These are phyloP conservation scores for Busseola fusca DNA, from an alignment of 2,888 invertebrate genomes.

Conservation along the genomic window DNA sequence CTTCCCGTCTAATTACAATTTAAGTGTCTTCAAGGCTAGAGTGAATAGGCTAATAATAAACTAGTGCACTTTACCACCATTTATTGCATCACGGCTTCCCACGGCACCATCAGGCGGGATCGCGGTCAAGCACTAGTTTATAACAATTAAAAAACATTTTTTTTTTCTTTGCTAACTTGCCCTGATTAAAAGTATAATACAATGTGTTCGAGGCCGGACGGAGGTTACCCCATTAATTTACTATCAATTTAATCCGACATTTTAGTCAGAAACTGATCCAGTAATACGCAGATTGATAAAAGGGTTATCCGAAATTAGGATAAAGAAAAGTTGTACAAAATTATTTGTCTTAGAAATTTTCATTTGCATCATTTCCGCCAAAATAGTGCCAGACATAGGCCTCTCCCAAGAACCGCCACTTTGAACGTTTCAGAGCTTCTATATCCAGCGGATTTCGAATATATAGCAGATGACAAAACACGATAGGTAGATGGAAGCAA, in stretches of 20 bases:
- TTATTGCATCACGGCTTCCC: too few relatives aligned
- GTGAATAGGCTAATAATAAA: too few relatives aligned
- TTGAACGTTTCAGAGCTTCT: background rate
- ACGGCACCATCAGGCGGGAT: too few relatives aligned
- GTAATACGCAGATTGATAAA: slow-evolving; percentile 8
- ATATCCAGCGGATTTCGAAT: too few relatives aligned
- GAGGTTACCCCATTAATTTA: background rate
- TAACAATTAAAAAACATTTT: too few relatives aligned
- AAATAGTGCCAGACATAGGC: background rate
- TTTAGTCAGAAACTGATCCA: background rate
- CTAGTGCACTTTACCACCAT: too few relatives aligned
- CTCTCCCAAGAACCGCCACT: background rate
- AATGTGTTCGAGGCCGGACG: background rate
- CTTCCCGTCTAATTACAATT: too few relatives aligned
- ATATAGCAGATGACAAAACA: background rate
- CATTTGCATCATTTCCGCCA: background rate
- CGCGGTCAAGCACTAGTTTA: too few relatives aligned
- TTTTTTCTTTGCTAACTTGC: background rate
- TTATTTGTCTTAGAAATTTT: background rate
- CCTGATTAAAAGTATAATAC: background rate
- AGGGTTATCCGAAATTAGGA: background rate
- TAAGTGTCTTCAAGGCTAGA: too few relatives aligned
- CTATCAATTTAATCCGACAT: background rate
- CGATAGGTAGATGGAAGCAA: background rate
- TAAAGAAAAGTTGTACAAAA: background rate